A percentile compares a stretch with the other conserved stretches of the same genome.
phyloP scores from a whole-genome alignment of 1,140 invertebrate species.

The Drosophila grimshawi region DNA sequence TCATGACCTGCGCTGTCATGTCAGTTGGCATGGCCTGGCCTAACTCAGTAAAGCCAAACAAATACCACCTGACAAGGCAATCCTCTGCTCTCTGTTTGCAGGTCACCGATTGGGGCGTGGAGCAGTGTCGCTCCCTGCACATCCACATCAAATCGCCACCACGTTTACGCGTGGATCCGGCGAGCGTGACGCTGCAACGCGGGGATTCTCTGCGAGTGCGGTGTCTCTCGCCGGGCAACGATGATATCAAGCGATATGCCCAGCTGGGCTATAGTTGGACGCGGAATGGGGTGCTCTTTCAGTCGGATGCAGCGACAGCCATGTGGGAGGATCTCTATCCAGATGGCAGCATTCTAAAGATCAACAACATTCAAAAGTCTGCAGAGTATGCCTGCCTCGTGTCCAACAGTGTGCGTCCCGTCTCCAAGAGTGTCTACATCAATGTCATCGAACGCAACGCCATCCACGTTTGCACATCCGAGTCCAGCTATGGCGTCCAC shows the following conservation, averaged over 20 bases:
- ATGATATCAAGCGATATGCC: constrained; percentile 85
- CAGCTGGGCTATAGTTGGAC: constrained; percentile 92
- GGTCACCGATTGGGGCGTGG: constrained; percentile 89
- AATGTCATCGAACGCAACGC: constrained; percentile 87
- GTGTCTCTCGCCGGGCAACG: constrained; percentile 87
- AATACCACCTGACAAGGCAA: background rate
- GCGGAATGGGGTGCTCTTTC: constrained; percentile 89
- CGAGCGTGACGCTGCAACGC: constrained; percentile 88
- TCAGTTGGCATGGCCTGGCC: background rate
- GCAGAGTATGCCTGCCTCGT: constrained; percentile 87
- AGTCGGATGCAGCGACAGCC: constrained; percentile 88
- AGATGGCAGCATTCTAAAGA: constrained; percentile 91
- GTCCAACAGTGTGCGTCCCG: constrained; percentile 86
- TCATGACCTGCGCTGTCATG: background rate
- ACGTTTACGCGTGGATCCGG: constrained; percentile 89
- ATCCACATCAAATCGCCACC: constrained; percentile 89
- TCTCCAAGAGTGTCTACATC: constrained; percentile 86
- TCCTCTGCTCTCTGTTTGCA: constrained; percentile 53
- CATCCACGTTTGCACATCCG: constrained; percentile 86
- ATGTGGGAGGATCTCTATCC: constrained; percentile 93
- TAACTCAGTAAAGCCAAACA: background rate
- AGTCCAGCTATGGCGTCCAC: constrained; percentile 84
- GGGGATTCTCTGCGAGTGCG: constrained; percentile 88
- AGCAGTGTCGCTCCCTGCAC: constrained; percentile 89
- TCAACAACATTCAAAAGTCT: constrained; percentile 90